These are phyloP conservation scores for Hirundo rustica DNA, from an alignment of 2,797 vertebrate genomes.

Conservation along the genomic window DNA sequence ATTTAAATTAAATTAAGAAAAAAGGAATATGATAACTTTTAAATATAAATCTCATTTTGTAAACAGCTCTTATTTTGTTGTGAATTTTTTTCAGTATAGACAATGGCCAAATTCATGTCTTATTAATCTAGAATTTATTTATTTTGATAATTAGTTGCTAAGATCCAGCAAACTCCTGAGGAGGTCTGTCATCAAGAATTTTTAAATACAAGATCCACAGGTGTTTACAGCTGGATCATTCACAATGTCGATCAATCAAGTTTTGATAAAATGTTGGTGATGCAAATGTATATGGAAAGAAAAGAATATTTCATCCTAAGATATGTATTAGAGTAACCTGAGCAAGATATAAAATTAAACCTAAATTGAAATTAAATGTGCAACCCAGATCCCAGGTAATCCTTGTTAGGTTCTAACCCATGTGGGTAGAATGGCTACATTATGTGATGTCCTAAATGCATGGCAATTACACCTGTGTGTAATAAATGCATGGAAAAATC, in stretches of 20 bases:
- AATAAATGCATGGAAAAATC: not conserved
- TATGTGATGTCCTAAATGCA: not conserved
- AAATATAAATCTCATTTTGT: not conserved
- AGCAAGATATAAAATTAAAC: not conserved
- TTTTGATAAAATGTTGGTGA: not conserved
- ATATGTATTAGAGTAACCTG: not conserved
- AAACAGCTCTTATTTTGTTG: not conserved
- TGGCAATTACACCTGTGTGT: not conserved
- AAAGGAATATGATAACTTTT: not conserved
- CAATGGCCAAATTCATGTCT: not conserved
- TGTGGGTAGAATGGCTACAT: not conserved
- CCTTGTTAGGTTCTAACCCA: not conserved
- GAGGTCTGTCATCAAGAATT: not conserved
- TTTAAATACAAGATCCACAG: not conserved
- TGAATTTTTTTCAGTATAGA: rapidly evolving
- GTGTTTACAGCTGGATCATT: not conserved
- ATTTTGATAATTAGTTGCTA: not conserved
- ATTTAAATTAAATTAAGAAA: not conserved
- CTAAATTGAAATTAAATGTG: not conserved
- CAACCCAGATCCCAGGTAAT: not conserved
- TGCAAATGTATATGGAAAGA: not conserved
- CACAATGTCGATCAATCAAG: not conserved
- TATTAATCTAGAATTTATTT: not conserved
- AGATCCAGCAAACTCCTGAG: not conserved
- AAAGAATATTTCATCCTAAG: not conserved